Evolutionary conservation across 2,888 invertebrate genomes (phyloP).

Genomic region (Actias luna): DNA sequence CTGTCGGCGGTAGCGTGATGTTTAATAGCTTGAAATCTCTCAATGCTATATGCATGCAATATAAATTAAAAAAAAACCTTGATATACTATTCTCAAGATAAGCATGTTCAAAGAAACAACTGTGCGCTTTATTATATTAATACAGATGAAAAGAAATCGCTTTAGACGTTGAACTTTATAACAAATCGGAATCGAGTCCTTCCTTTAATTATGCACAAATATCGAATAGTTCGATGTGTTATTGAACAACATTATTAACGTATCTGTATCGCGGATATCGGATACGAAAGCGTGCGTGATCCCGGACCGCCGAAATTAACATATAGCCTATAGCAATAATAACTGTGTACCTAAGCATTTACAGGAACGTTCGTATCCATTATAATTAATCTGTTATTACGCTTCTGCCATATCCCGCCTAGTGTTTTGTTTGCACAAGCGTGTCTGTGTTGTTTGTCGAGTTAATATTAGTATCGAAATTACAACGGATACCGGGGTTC

Average conservation of each 20-base stretch:
- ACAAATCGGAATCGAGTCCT: too few species aligned
- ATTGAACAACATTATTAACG: conserved; percentile 15
- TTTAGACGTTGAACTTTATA: too few species aligned
- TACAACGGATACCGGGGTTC: conserved; percentile 5
- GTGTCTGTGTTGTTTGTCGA: conserved; percentile 53
- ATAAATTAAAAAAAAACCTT: too few species aligned
- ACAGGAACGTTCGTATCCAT: conserved; percentile 38
- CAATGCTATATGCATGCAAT: too few species aligned
- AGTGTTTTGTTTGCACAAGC: conserved; percentile 49
- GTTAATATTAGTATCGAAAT: conserved; percentile 53
- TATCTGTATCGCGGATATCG: conserved; percentile 12
- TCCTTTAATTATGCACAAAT: background rate
- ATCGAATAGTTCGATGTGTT: background rate
- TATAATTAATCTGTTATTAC: conserved; percentile 68
- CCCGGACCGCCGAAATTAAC: conserved; percentile 39
- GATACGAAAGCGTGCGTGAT: conserved; percentile 13
- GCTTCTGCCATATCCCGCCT: conserved; percentile 44
- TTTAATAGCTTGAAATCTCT: too few species aligned
- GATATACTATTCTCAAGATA: too few species aligned
- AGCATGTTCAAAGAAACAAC: too few species aligned
- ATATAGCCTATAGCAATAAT: conserved; percentile 52
- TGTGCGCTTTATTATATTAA: too few species aligned
- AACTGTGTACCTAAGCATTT: conserved; percentile 19
- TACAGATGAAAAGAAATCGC: too few species aligned
- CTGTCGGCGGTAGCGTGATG: too few species aligned